These are phyloP conservation scores for Drosophila anceps DNA, from an alignment of 2,888 invertebrate species.

Conservation along the genomic window DNA sequence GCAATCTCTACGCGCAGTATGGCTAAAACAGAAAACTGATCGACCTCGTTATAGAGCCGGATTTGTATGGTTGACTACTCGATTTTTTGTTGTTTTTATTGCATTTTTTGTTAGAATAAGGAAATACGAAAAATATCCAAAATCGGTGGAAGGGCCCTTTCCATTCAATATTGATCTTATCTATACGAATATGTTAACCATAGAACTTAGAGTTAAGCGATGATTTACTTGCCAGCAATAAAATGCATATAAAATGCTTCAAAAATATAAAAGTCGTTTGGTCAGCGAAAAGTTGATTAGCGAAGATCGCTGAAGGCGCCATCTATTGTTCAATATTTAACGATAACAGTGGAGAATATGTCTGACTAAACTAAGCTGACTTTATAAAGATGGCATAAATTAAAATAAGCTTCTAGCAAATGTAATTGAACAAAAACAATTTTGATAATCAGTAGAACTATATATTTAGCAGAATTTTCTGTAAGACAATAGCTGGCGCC, in stretches of 20 bases:
- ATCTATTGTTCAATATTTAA: conserved; percentile 22
- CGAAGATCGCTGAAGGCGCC: background rate
- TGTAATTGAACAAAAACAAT: too few species aligned
- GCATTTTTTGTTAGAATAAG: conserved; percentile 39
- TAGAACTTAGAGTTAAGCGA: conserved; percentile 54
- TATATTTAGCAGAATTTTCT: too few species aligned
- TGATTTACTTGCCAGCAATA: conserved; percentile 67
- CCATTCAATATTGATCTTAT: conserved; percentile 58
- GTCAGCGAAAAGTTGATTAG: background rate
- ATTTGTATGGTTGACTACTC: conserved; percentile 41
- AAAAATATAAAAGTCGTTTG: conserved; percentile 27
- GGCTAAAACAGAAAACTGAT: conserved; percentile 31
- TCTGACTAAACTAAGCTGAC: background rate
- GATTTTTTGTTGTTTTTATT: conserved; percentile 33
- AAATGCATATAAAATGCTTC: conserved; percentile 69
- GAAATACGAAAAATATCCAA: conserved; percentile 26
- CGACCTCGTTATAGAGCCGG: conserved; percentile 16
- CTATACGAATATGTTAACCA: conserved; percentile 16
- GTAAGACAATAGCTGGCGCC: background rate
- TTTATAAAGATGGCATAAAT: too few species aligned
- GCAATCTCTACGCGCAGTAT: conserved; percentile 56
- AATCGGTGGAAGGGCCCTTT: conserved; percentile 72
- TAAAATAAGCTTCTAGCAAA: too few species aligned
- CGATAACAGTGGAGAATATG: background rate
- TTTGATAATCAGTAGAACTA: too few species aligned